Conservation (phyloP, 1,140 invertebrate species). For the Microplitis demolitor region DNA sequence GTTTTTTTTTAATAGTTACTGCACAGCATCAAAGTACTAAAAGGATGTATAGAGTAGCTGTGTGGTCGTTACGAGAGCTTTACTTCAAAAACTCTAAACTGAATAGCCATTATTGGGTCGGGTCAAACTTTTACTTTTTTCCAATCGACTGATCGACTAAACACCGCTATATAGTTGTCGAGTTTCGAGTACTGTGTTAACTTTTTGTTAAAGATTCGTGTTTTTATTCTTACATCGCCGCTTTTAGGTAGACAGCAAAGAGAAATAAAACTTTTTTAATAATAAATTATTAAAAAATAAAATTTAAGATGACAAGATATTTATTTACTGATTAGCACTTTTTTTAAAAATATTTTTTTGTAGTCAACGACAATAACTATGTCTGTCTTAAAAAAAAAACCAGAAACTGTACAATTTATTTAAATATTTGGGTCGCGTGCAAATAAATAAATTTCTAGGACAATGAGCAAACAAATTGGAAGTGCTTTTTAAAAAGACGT, state of each 20-base stretch:
- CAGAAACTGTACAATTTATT: slow-evolving; percentile 20
- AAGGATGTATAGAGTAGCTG: neutral
- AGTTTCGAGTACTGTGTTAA: neutral
- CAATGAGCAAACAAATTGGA: slow-evolving; percentile 13
- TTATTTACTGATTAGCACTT: too few species aligned
- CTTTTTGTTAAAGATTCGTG: neutral
- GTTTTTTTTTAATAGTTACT: too few species aligned
- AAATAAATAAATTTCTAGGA: slow-evolving; percentile 12
- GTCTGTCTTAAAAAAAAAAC: neutral
- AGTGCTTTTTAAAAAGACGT: slow-evolving; percentile 1
- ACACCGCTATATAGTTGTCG: neutral
- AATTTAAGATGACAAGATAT: too few species aligned
- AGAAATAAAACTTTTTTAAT: too few species aligned
- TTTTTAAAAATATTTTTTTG: neutral
- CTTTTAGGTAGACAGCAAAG: neutral
- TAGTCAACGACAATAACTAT: neutral
- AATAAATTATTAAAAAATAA: neutral
- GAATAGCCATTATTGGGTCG: slow-evolving; percentile 22
- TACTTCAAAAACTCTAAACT: neutral
- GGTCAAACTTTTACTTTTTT: slow-evolving; percentile 31
- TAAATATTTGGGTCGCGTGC: neutral
- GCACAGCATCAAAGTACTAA: neutral
- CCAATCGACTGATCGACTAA: neutral
- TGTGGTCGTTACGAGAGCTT: slow-evolving; percentile 8
- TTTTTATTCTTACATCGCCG: neutral